Conservation (phyloP, 2,797 vertebrate species). For the Sternarchorhynchus goeldii region DNA sequence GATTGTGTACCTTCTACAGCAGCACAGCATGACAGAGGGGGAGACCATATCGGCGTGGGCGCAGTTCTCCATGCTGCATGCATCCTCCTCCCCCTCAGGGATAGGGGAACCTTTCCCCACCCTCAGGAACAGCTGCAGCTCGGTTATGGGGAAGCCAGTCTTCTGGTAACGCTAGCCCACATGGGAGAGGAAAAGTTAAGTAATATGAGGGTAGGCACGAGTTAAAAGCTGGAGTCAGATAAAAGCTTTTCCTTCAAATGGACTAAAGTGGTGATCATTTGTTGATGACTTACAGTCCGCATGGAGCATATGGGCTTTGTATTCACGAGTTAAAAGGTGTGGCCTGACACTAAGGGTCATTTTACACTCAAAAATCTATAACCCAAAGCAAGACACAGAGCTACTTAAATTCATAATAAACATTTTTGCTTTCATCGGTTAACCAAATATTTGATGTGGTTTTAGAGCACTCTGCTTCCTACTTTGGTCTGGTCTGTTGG, state of each 20-base stretch:
- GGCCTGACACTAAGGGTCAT: too few relatives aligned
- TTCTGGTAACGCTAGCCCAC: conserved; percentile 85
- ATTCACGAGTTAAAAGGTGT: too few relatives aligned
- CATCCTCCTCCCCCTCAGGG: conserved; percentile 52
- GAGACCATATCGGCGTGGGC: neutral
- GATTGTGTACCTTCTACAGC: conserved; percentile 81
- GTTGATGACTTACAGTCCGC: too few relatives aligned
- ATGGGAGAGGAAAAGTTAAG: conserved; percentile 50
- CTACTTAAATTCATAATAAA: too few relatives aligned
- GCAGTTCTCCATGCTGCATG: conserved; percentile 11
- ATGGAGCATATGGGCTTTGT: too few relatives aligned
- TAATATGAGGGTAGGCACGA: neutral
- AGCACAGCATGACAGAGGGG: conserved; percentile 69
- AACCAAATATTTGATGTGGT: too few relatives aligned
- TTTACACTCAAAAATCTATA: too few relatives aligned
- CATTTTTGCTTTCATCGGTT: too few relatives aligned
- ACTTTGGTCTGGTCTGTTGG: too few relatives aligned
- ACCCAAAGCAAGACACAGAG: too few relatives aligned
- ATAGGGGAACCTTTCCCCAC: conserved; percentile 65
- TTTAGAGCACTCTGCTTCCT: too few relatives aligned
- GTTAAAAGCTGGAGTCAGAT: neutral
- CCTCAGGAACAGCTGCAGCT: conserved; percentile 87
- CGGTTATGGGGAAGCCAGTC: conserved; percentile 86
- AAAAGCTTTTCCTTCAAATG: neutral
- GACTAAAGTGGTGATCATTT: too few relatives aligned